A percentile compares a stretch with the other conserved stretches of the same genome.
Conservation (phyloP, 2,888 invertebrate genomes). For the Mantis religiosa region DNA sequence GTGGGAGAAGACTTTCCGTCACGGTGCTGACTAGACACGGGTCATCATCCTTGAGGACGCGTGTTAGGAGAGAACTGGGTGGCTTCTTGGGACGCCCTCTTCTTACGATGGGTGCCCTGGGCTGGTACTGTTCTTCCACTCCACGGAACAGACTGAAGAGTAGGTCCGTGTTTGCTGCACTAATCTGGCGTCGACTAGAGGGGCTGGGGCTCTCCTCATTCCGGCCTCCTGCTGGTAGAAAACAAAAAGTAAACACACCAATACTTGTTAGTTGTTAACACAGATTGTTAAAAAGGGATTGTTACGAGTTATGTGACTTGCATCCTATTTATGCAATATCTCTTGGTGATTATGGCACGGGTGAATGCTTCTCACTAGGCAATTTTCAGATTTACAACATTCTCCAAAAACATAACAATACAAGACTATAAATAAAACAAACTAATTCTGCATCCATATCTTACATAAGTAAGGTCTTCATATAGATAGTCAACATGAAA, state of each 20-base stretch:
- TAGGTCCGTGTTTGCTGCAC: slow-evolving; percentile 46
- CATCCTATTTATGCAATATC: no score
- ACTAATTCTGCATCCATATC: no score
- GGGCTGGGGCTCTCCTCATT: neutral
- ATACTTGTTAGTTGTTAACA: no score
- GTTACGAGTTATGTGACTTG: no score
- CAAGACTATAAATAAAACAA: no score
- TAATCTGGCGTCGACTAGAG: slow-evolving; percentile 12
- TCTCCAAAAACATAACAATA: no score
- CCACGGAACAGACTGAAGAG: slow-evolving; percentile 49
- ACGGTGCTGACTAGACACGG: slow-evolving; percentile 45
- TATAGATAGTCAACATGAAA: no score
- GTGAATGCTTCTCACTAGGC: no score
- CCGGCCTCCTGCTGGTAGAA: neutral
- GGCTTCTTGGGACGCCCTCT: slow-evolving; percentile 36
- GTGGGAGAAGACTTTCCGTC: slow-evolving; percentile 44
- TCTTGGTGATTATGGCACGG: no score
- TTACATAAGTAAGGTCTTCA: no score
- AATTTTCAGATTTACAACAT: no score
- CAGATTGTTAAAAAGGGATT: no score
- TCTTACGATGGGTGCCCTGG: slow-evolving; percentile 35
- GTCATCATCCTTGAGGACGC: slow-evolving; percentile 43
- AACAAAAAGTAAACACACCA: neutral
- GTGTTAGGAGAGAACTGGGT: slow-evolving; percentile 18
- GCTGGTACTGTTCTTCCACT: slow-evolving; percentile 39